A percentile compares a stretch with the other conserved stretches of the same genome.
Conservation (phyloP, 1,140 invertebrate species). For the Ditylenchus dipsaci region DNA sequence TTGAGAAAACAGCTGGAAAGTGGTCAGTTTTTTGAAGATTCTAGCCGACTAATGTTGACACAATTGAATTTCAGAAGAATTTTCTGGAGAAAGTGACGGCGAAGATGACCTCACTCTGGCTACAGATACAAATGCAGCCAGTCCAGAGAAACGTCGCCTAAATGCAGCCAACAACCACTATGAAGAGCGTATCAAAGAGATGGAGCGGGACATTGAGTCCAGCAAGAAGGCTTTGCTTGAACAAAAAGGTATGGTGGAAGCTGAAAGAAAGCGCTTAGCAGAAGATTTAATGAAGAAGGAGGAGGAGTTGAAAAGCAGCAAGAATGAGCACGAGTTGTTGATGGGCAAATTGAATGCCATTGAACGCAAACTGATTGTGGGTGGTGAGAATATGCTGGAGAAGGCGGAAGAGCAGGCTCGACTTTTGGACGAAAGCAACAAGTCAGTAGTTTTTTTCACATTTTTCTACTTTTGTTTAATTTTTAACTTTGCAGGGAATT, state of each 20-base stretch:
- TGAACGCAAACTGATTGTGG: conserved; percentile 91
- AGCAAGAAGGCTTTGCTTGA: conserved; percentile 18
- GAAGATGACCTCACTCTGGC: conserved; percentile 49
- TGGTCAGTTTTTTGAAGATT: conserved; percentile 25
- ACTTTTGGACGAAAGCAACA: conserved; percentile 78
- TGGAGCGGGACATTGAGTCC: conserved; percentile 36
- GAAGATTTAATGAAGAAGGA: conserved; percentile 42
- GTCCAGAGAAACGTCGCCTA: conserved; percentile 5
- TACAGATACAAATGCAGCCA: conserved; percentile 32
- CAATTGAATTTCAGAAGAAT: conserved; percentile 26
- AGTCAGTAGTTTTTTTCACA: conserved; percentile 11
- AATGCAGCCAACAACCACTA: conserved; percentile 16
- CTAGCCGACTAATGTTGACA: neutral
- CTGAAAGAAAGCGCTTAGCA: conserved; percentile 33
- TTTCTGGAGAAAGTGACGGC: conserved; percentile 54
- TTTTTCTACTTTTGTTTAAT: neutral
- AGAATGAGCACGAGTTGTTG: conserved; percentile 66
- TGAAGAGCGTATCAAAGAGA: conserved; percentile 37
- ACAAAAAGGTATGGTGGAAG: conserved; percentile 38
- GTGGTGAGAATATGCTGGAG: conserved; percentile 94
- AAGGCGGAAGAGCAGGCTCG: conserved; percentile 90
- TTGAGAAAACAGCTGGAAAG: conserved; percentile 75
- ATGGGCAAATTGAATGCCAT: conserved; percentile 80
- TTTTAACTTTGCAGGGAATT: conserved; percentile 66
- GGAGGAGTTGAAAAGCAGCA: conserved; percentile 49